phyloP scores from a whole-genome alignment of 2,113 vertebrate species.

The Cavia aperea region DNA sequence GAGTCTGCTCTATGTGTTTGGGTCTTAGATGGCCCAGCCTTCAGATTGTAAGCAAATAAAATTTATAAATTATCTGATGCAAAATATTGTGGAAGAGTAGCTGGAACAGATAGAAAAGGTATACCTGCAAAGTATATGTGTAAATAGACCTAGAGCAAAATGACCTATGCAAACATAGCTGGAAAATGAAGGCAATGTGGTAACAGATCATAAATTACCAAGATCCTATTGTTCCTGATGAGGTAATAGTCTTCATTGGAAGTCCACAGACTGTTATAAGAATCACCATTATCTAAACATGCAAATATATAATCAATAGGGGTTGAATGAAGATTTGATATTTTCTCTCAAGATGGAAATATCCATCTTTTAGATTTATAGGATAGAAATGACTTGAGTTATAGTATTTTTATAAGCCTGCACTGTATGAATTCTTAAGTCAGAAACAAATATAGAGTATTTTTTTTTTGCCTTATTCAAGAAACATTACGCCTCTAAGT shows the following conservation, averaged over 20 bases:
- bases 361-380: background rate
- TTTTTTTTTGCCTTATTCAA: conserved; percentile 30
- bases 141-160: conserved; percentile 12
- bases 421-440: background rate
- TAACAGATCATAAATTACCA: background rate
- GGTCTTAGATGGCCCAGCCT: background rate
- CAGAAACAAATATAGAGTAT: background rate
- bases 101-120: background rate
- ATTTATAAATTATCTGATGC: background rate
- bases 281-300: background rate
- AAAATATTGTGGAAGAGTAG: background rate
- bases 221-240: background rate
- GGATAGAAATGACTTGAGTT: conserved; percentile 13
- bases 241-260: background rate
- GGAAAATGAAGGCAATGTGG: background rate
- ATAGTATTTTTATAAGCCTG: background rate
- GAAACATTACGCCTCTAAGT: conserved; percentile 24
- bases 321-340: background rate
- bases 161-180: background rate
- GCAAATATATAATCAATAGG: background rate
- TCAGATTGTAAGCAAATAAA: background rate
- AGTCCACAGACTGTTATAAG: background rate
- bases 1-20: background rate
- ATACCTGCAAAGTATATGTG: background rate
- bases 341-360: conserved; percentile 9